A percentile compares a stretch with the other conserved stretches of the same genome.
Evolutionary conservation across 2,888 invertebrate species (phyloP).

Genomic region (Sminthurinus aureus): DNA sequence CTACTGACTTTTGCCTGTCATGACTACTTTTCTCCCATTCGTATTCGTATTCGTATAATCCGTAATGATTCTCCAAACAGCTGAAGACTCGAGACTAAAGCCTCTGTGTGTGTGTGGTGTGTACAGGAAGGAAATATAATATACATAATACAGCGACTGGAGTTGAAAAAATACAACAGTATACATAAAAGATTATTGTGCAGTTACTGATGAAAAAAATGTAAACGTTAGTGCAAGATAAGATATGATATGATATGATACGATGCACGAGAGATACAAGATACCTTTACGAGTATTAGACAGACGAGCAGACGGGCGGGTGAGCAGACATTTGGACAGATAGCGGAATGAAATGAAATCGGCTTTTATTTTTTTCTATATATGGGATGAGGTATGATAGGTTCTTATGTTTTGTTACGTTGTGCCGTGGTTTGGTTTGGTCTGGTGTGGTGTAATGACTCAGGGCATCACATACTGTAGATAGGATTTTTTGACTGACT

Average conservation of each 20-base stretch:
- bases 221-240: too few relatives aligned
- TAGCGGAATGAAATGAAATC: background rate
- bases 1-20: background rate
- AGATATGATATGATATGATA: too few relatives aligned
- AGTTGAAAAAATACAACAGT: background rate
- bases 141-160: too few relatives aligned
- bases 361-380: background rate
- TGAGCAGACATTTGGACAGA: background rate
- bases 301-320: background rate
- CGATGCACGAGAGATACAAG: too few relatives aligned
- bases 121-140: background rate
- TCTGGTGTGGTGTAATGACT: slow-evolving; percentile 2
- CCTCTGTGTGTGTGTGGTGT: background rate
- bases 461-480: background rate
- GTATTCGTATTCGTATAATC: background rate
- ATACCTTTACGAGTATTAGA: too few relatives aligned
- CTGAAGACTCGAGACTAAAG: background rate
- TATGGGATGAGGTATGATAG: too few relatives aligned
- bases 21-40: background rate
- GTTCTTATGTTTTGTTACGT: too few relatives aligned
- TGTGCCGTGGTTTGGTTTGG: too few relatives aligned
- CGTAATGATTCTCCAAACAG: background rate
- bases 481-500: slow-evolving; percentile 30
- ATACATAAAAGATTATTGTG: background rate
- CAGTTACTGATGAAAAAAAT: background rate